Conservation (phyloP, 2,797 vertebrate genomes). For the Amblyraja radiata region DNA sequence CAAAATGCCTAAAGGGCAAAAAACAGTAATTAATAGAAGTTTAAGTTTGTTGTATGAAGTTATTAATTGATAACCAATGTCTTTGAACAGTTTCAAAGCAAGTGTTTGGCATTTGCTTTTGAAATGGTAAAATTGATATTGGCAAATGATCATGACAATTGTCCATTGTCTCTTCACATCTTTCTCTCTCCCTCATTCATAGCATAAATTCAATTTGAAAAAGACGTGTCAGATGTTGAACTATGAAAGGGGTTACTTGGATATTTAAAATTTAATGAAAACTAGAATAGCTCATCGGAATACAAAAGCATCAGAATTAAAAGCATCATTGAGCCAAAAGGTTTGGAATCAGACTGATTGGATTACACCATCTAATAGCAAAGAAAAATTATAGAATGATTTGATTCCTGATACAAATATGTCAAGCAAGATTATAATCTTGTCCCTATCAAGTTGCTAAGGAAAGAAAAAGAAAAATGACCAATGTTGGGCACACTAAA, state of each 20-base stretch:
- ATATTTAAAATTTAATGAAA: slow-evolving; percentile 16
- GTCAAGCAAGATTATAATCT: not conserved
- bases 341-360: slow-evolving; percentile 2
- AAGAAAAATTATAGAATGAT: not conserved
- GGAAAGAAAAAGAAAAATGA: not conserved
- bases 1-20: not conserved
- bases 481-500: not conserved
- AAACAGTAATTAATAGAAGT: not conserved
- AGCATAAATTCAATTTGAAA: not conserved
- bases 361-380: not conserved
- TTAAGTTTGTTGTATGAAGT: not conserved
- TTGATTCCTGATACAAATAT: not conserved
- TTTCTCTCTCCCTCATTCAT: not conserved
- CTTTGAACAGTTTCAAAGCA: not conserved
- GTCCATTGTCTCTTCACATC: too few species aligned
- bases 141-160: too few species aligned
- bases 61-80: slow-evolving; percentile 4
- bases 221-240: not conserved
- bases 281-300: not conserved
- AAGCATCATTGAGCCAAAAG: not conserved
- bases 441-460: not conserved
- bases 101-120: not conserved
- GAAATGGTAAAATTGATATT: too few species aligned
- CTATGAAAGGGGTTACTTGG: not conserved
- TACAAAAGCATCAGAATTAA: slow-evolving; percentile 2